Evolutionary conservation across 2,797 vertebrate species (phyloP).

Genomic region (Pseudotriccus pelzelni): DNA sequence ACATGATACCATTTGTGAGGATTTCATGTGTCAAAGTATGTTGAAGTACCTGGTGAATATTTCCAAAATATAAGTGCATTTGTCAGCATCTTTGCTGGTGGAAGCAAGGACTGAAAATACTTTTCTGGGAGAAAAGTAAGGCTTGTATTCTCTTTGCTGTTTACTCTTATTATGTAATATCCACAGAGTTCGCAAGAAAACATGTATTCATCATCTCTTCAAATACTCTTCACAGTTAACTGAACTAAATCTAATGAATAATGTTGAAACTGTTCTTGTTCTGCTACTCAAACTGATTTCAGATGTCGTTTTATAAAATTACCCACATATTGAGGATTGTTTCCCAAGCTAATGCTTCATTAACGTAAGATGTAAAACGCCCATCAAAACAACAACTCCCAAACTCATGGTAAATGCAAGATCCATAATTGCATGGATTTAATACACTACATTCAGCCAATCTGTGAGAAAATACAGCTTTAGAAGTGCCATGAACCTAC

Average conservation of each 20-base stretch:
- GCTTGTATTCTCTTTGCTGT: not conserved
- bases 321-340: not conserved
- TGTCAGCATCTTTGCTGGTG: not conserved
- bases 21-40: not conserved
- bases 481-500: not conserved
- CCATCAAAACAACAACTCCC: not conserved
- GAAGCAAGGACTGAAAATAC: not conserved
- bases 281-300: not conserved
- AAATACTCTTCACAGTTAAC: not conserved
- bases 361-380: not conserved
- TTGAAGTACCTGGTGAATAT: not conserved
- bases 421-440: not conserved
- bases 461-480: not conserved
- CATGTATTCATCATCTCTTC: not conserved
- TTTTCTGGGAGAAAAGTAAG: not conserved
- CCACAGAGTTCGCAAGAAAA: not conserved
- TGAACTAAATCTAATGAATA: not conserved
- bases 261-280: not conserved
- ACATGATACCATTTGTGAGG: not conserved
- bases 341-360: not conserved
- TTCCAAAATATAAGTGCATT: not conserved
- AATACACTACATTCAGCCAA: rapidly evolving
- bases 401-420: not conserved
- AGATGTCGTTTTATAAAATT: not conserved
- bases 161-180: not conserved